Conservation (phyloP, 2,797 vertebrate genomes). For the Myioborus melanocephalus region DNA sequence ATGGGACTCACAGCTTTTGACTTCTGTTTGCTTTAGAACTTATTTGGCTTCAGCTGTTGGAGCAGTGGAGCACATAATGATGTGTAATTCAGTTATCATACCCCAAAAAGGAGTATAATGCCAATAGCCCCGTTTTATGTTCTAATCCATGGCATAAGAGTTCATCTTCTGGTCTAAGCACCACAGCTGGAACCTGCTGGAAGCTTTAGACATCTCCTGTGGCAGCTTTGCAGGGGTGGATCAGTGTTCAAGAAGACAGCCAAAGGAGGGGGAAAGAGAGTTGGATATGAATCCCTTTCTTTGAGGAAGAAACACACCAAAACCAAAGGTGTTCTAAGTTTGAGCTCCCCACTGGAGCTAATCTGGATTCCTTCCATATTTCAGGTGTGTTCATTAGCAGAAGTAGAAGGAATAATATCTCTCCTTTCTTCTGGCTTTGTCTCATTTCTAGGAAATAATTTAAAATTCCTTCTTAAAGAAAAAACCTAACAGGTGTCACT, state of each 20-base stretch:
- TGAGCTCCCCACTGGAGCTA: not conserved
- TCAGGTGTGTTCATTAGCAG: not conserved
- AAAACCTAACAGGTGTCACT: rapidly evolving
- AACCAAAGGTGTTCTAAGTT: not conserved
- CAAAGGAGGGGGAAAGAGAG: not conserved
- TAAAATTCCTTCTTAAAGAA: not conserved
- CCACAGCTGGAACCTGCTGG: not conserved
- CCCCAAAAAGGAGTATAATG: not conserved
- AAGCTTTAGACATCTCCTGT: not conserved
- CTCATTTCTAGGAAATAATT: not conserved
- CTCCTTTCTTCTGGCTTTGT: not conserved
- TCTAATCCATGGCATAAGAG: not conserved
- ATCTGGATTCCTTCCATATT: not conserved
- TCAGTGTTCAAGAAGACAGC: not conserved
- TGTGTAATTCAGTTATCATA: not conserved
- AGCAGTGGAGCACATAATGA: rapidly evolving
- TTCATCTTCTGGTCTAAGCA: not conserved
- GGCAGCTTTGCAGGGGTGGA: not conserved
- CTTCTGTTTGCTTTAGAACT: not conserved
- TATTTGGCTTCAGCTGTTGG: not conserved
- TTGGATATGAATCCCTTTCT: not conserved
- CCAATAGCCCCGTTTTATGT: not conserved
- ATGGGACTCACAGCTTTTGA: not conserved
- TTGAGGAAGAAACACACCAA: not conserved
- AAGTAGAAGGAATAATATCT: not conserved